Percentiles rank a stretch among this genome's conserved stretches.
Evolutionary conservation across 2,888 invertebrate species (phyloP).

Genomic region (Ochropleura plecta): DNA sequence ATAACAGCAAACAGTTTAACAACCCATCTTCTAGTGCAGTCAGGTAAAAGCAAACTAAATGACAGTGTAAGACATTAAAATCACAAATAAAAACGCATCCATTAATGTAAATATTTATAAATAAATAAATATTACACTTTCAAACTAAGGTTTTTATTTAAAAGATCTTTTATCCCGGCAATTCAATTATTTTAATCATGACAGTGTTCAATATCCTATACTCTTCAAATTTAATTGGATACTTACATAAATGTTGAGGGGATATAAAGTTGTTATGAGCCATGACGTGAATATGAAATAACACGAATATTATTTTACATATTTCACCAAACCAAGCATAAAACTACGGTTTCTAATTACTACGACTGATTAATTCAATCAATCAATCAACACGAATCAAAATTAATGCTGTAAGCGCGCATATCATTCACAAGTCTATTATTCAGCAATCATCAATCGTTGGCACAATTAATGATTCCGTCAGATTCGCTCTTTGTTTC

Average conservation of each 20-base stretch:
- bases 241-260: no score
- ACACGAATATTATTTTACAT: not conserved
- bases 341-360: slow-evolving; percentile 33
- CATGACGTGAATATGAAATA: not conserved
- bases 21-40: no score
- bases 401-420: slow-evolving; percentile 55
- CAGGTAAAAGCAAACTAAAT: no score
- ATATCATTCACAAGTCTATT: slow-evolving; percentile 63
- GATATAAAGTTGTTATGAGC: not conserved
- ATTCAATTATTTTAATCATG: not conserved
- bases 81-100: not conserved
- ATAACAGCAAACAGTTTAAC: no score
- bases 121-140: not conserved
- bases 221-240: slow-evolving; percentile 3
- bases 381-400: slow-evolving; percentile 63
- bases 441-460: slow-evolving; percentile 71
- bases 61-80: not conserved
- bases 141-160: not conserved
- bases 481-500: slow-evolving; percentile 68
- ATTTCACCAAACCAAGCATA: not conserved
- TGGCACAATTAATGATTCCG: slow-evolving; percentile 70
- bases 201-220: not conserved
- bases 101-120: no score
- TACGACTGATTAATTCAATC: slow-evolving; percentile 57
- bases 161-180: not conserved